Base-by-base conservation (phyloP, 2,888 invertebrate genomes). In the Abscondita cerata region DNA sequence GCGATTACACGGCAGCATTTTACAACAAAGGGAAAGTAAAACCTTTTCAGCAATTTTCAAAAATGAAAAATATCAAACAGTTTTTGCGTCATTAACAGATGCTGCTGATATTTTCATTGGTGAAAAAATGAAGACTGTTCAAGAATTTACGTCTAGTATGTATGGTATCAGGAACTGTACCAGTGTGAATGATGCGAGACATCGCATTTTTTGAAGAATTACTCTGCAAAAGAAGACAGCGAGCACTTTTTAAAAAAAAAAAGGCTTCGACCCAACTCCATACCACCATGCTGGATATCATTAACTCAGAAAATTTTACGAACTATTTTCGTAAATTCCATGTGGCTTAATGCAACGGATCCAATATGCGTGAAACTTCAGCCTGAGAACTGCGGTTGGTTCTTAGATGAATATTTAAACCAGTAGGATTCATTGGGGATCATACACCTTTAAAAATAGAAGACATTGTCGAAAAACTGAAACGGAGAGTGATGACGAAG, bases 41-140 rank as follows among this genome's bases (percentile, higher is more conserved):
- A 59, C 73, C 71, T 33, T 75, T 69, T 62, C n/a, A 61, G n/a
- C 16, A 68, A 59, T 67, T 75, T 68, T 65, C 36, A 72, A 72
- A 60, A 72, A 73, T 66, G 65, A 67, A 61, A 67, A 41, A 44
- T 71, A 66, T 59, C 74, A 75, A 70, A 71, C 20, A 44, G 53
- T 70, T 66, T 76, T 75, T 71, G 70, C 74, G 16, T 72, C 73
- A 68, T 72, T 76, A 62, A 72, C 65, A 53, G 68, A 74, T 63
- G 59, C 47, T 53, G 59, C 60, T 34, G 72, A 71, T 58, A 64
- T 72, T 66, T 69, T 71, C 33, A 56, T 67, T 62, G 58, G 68
- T 41, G 70, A 76, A 69, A 76, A 75, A 74, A 75, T 75, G 47
- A 56, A 72, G 0, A 52, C 36, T 4, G 69, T 75, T 66, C 74